Evolutionary conservation across 2,888 invertebrate species (phyloP).

Genomic region (Hyles lineata): DNA sequence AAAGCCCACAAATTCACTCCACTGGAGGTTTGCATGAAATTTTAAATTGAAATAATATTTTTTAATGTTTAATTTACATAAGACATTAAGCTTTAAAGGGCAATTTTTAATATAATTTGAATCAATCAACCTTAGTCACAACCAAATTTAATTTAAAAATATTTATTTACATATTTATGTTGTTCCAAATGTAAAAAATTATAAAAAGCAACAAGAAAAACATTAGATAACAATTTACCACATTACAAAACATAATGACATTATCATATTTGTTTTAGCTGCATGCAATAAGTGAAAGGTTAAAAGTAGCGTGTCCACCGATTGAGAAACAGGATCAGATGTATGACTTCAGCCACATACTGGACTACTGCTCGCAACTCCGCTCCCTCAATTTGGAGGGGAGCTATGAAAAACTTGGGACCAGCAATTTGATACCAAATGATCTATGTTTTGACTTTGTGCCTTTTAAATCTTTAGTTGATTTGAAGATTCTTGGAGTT

Average conservation of each 20-base stretch:
- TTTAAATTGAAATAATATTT: slow-evolving; percentile 1
- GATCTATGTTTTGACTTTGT: slow-evolving; percentile 92
- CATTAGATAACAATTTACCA: background rate
- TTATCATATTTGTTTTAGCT: slow-evolving; percentile 85
- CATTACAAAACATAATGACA: background rate
- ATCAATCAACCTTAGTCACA: too few relatives aligned
- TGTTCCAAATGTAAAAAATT: background rate
- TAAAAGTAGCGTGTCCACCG: slow-evolving; percentile 93
- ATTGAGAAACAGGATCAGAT: slow-evolving; percentile 91
- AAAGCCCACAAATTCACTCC: slow-evolving; percentile 90
- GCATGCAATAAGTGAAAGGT: slow-evolving; percentile 94
- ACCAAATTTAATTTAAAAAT: too few relatives aligned
- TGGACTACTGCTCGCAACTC: slow-evolving; percentile 94
- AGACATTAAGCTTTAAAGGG: too few relatives aligned
- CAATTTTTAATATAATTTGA: too few relatives aligned
- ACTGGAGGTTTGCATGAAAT: slow-evolving; percentile 86
- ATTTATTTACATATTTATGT: too few relatives aligned
- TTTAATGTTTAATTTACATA: background rate
- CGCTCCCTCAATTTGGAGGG: slow-evolving; percentile 88
- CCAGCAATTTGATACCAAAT: slow-evolving; percentile 94
- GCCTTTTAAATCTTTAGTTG: slow-evolving; percentile 91
- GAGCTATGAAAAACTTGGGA: slow-evolving; percentile 87
- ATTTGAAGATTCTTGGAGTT: slow-evolving; percentile 88
- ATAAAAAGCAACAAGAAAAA: background rate
- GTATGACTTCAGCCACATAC: slow-evolving; percentile 95